Evolutionary conservation across 2,797 vertebrate genomes (phyloP).

Genomic region (Darevskia mixta): DNA sequence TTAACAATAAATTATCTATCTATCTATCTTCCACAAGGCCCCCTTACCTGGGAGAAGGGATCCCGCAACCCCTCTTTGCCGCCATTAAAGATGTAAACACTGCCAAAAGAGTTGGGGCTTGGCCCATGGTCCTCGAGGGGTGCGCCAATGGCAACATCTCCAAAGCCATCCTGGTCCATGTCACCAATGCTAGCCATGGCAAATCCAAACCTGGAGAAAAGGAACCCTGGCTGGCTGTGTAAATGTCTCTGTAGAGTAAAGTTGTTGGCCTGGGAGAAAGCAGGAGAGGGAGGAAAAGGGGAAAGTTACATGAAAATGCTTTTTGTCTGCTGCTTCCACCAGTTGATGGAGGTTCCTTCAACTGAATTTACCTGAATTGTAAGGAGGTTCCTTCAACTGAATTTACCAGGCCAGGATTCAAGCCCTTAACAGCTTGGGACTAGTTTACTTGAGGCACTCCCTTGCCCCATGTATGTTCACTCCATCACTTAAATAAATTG

Average conservation of each 20-base stretch:
- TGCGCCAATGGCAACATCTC: constrained; percentile 81
- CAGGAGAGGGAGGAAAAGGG: background rate
- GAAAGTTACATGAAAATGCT: too few relatives aligned
- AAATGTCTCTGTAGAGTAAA: constrained; percentile 38
- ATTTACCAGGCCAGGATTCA: too few relatives aligned
- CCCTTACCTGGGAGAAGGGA: constrained; percentile 77
- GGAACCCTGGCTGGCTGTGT: constrained; percentile 44
- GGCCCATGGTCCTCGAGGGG: constrained; percentile 74
- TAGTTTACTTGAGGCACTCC: too few relatives aligned
- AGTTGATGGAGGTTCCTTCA: too few relatives aligned
- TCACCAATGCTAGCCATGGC: constrained; percentile 78
- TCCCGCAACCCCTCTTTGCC: constrained; percentile 49
- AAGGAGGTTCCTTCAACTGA: too few relatives aligned
- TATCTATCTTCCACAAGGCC: background rate
- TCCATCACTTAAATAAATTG: too few relatives aligned
- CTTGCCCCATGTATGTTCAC: too few relatives aligned
- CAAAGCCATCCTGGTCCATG: constrained; percentile 74
- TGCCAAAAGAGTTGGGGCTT: constrained; percentile 67
- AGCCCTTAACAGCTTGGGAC: too few relatives aligned
- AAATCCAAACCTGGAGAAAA: constrained; percentile 81
- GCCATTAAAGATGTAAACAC: constrained; percentile 82
- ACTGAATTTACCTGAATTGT: too few relatives aligned
- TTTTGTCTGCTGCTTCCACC: background rate
- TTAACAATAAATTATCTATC: too few relatives aligned
- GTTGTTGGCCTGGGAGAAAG: constrained; percentile 56